Percentiles rank a stretch among this genome's conserved stretches.
phyloP scores from a whole-genome alignment of 2,113 vertebrate species.

The Callorhinus ursinus region DNA sequence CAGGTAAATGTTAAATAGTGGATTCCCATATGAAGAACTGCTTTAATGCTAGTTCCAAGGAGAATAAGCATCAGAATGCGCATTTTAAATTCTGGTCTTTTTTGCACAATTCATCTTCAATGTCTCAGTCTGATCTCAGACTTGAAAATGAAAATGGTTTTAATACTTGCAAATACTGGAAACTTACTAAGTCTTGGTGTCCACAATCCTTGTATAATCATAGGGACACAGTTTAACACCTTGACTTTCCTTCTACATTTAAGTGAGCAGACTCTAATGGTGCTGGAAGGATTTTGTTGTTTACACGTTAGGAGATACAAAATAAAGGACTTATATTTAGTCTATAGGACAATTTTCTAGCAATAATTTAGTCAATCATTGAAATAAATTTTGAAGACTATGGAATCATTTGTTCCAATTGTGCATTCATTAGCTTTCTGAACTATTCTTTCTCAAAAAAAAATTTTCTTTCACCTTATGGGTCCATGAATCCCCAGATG shows the following conservation, averaged over 20 bases:
- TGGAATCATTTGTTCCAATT: neutral
- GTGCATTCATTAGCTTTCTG: neutral
- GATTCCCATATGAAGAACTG: neutral
- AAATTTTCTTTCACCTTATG: neutral
- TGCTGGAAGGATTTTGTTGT: neutral
- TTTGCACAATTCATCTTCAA: neutral
- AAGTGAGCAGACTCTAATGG: neutral
- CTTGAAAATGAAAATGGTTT: neutral
- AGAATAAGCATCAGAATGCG: neutral
- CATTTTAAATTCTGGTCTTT: neutral
- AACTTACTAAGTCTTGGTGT: neutral
- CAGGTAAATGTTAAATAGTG: neutral
- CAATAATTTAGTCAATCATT: neutral
- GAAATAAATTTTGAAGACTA: neutral
- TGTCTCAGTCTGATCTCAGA: neutral
- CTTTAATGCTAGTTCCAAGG: neutral
- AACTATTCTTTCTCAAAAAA: neutral
- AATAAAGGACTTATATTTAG: neutral
- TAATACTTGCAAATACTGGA: neutral
- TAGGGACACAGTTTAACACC: neutral
- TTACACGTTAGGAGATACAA: neutral
- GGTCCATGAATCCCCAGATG: neutral
- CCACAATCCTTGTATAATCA: neutral
- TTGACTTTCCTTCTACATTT: neutral
- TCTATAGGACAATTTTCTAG: neutral